phyloP scores from a whole-genome alignment of 2,113 vertebrate genomes.

The Emberiza fucata region DNA sequence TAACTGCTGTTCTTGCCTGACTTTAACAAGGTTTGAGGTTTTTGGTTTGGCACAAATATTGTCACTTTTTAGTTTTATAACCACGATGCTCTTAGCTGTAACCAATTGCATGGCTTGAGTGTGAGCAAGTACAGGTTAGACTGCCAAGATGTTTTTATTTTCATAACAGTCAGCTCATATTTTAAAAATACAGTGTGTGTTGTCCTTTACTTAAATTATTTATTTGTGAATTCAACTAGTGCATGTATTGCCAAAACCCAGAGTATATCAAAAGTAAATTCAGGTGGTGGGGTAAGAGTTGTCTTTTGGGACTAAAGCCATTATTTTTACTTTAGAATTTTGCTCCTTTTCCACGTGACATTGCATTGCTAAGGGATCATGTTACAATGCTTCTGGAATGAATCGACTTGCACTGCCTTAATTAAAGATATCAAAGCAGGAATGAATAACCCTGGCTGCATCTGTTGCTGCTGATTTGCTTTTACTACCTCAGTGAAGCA shows the following conservation, averaged over 20 bases:
- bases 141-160: constrained; percentile 27
- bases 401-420: constrained; percentile 31
- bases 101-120: not conserved
- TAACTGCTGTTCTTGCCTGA: constrained; percentile 35
- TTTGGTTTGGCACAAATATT: constrained; percentile 35
- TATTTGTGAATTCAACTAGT: not conserved
- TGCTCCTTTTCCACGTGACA: not conserved
- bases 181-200: not conserved
- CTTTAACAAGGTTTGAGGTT: constrained; percentile 43
- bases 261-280: not conserved
- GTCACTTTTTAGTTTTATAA: constrained; percentile 24
- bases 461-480: constrained; percentile 17
- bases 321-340: not conserved
- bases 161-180: not conserved
- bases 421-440: constrained; percentile 22
- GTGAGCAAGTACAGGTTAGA: not conserved
- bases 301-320: not conserved
- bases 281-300: not conserved
- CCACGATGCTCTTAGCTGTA: not conserved
- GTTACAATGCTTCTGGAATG: constrained; percentile 34
- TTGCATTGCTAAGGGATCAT: not conserved
- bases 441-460: not conserved
- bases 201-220: constrained; percentile 25
- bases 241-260: not conserved
- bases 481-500: not conserved